Evolutionary conservation across 1,140 invertebrate genomes (phyloP), one percentile per base, ranked within the genome.

Genomic region (Glomeris maerens): DNA sequence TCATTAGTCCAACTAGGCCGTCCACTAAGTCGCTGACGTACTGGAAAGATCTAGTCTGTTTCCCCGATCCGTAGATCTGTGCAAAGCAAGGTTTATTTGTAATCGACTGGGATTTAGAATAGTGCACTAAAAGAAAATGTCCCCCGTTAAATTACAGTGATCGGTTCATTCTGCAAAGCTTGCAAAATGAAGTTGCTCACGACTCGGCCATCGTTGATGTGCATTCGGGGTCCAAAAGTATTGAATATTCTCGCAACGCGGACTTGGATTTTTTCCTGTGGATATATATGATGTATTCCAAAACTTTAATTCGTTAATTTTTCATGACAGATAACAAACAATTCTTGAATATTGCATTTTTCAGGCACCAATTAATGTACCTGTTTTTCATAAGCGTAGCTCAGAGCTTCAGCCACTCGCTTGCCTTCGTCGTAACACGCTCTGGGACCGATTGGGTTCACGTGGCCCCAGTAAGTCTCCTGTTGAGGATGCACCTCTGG

Each of bases 371-470:
- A n/a, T n/a, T n/a, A n/a, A n/a, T n/a, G 36, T 45, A 72, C 71
- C 68, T 98, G 92, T 63, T 94, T 94, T 25, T 84, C 81, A 67
- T 98, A 99, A 0, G 95, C 92, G 66, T 97, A 96, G 55, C 88
- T 90, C 27, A 98, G 73, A 0, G 94, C 89, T 69, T 98, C 95
- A 0, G 95, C 87, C 2, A 97, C 90, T 48, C 95, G 73, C 70
- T 99, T 99, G 1, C 92, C 94, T 72, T 99, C 96, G 66, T 99
- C 96, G 64, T 99, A 99, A 71, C 96, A 99, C 1, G 94, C 89
- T 55, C 96, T 71, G 0, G 78, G 77, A 21, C 90, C 93, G 56
- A 99, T 97, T 3, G 95, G 94, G 77, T 99, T 99, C 0, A 99
- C 95, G 67, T 98, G 84, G 4, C 95, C 95, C 93, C 93, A 98